Evolutionary conservation across 2,888 invertebrate genomes (phyloP), one percentile per base, ranked within the genome.

Genomic region (Calameuta idolon): DNA sequence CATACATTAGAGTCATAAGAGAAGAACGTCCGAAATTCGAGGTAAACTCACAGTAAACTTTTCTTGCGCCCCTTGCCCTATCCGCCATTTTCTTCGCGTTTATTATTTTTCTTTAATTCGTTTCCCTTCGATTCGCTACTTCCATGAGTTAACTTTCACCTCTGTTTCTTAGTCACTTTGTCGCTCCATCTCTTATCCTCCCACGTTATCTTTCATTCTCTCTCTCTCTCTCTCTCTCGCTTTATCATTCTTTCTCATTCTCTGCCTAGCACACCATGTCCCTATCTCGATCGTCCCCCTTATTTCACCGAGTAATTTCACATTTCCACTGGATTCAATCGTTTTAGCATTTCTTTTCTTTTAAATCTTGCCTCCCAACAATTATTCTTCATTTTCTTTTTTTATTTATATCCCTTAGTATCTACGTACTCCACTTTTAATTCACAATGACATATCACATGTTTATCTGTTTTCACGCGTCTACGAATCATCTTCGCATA

Each of bases 391-490:
- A n/a, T n/a, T 4, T 33, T 33, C 31, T 1, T 33, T 3, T 33
- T 33, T 12, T 35, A 68, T 37, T 74, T 69, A 37, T 23, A 69
- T 81, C 81, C 78, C 82, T 83, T 84, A 85, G 83, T 86, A 85
- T 86, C 55, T 55, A 55, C 9, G 86, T 84, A 85, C 83, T 86
- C 85, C 86, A 85, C 87, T 87, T 87, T 85, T 77, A 89, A 88
- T 89, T 89, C 90, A 89, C 89, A 90, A 89, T 89, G 89, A 90
- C 90, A 88, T 91, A 91, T 91, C 91, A 91, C 91, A 90, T 90
- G 88, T 90, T 90, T 89, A 87, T 87, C 87, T 83, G 83, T 81
- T 81, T 77, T 75, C 79, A 80, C 81, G 55, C 55, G 55, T 55
- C 23, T 55, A 55, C 55, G 23, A 15, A 40, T 40, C 40, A 77